These are phyloP conservation scores for Drosophila repleta DNA, from an alignment of 1,140 invertebrate species.

Conservation along the genomic window DNA sequence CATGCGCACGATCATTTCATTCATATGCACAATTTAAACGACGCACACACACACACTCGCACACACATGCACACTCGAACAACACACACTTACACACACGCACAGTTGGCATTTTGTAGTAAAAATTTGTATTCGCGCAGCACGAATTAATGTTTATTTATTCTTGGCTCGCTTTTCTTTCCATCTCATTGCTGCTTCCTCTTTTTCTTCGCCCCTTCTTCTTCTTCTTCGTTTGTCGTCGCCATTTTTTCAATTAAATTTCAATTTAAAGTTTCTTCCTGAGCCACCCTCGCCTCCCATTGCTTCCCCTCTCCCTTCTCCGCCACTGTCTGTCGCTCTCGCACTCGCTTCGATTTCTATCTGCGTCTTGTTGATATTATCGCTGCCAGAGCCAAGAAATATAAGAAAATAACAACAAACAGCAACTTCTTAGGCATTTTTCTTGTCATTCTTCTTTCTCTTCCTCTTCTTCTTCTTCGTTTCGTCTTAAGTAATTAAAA, in stretches of 20 bases:
- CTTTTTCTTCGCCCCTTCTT: neutral
- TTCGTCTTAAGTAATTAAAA: slow-evolving; percentile 24
- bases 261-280: slow-evolving; percentile 58
- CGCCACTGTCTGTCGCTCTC: no score
- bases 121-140: slow-evolving; percentile 42
- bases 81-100: slow-evolving; percentile 9
- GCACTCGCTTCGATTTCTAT: neutral
- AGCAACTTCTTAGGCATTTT: slow-evolving; percentile 13
- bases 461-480: no score
- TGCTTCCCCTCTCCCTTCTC: neutral
- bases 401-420: slow-evolving; percentile 1
- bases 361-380: slow-evolving; percentile 1
- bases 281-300: neutral
- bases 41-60: slow-evolving; percentile 20
- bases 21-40: slow-evolving; percentile 50
- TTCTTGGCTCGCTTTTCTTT: slow-evolving; percentile 40
- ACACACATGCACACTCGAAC: slow-evolving; percentile 14
- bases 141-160: slow-evolving; percentile 51
- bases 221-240: slow-evolving; percentile 37
- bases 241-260: slow-evolving; percentile 70
- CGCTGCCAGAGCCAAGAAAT: slow-evolving; percentile 1
- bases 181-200: slow-evolving; percentile 1
- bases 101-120: slow-evolving; percentile 27
- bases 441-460: neutral
- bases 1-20: slow-evolving; percentile 52